phyloP scores from a whole-genome alignment of 2,888 invertebrate genomes.

The Odontothrips loti region DNA sequence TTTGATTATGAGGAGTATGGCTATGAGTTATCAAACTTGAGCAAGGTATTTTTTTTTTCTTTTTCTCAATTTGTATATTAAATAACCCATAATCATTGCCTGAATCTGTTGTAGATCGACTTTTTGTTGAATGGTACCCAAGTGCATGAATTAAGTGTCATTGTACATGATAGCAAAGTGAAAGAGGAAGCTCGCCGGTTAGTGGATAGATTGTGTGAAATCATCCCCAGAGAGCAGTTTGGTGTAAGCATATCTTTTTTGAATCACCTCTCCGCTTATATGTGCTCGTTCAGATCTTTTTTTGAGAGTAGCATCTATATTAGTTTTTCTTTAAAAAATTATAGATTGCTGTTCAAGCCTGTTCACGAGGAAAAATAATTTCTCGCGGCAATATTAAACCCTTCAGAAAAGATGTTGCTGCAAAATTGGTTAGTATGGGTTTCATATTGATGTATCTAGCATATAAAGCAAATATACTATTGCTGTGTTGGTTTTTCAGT shows the following conservation, averaged over 20 bases:
- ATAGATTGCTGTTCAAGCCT: slow-evolving; percentile 80
- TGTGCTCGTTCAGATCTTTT: not conserved
- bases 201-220: slow-evolving; percentile 70
- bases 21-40: slow-evolving; percentile 70
- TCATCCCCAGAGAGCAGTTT: slow-evolving; percentile 84
- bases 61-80: not conserved
- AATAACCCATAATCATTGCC: slow-evolving; percentile 33
- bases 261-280: not conserved
- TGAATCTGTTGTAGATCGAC: slow-evolving; percentile 56
- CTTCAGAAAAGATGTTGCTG: slow-evolving; percentile 86
- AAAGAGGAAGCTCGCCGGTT: slow-evolving; percentile 62
- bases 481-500: slow-evolving; percentile 52
- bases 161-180: slow-evolving; percentile 70
- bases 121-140: slow-evolving; percentile 72
- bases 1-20: slow-evolving; percentile 90
- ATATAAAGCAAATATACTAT: not conserved
- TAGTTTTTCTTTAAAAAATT: slow-evolving; percentile 9
- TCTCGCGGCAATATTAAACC: slow-evolving; percentile 84
- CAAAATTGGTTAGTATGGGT: slow-evolving; percentile 71
- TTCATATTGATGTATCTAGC: not conserved
- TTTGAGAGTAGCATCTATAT: not conserved
- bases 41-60: slow-evolving; percentile 56
- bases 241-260: slow-evolving; percentile 43
- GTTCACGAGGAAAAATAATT: slow-evolving; percentile 69
- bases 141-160: slow-evolving; percentile 79